phyloP scores from a whole-genome alignment of 53 echinoderm and acorn worm species.

The Henricia sp. region DNA sequence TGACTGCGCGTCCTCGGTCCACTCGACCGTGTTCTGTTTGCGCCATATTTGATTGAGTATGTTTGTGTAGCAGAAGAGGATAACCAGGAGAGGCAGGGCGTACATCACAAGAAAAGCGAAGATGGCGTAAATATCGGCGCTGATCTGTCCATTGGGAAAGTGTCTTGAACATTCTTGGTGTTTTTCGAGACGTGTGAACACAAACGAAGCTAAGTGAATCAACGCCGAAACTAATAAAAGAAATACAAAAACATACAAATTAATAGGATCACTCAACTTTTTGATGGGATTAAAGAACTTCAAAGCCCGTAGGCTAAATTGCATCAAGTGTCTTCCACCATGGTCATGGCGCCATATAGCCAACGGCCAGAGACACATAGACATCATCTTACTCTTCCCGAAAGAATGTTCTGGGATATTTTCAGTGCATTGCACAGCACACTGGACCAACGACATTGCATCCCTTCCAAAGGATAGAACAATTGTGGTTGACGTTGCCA shows the following conservation, averaged over 20 bases:
- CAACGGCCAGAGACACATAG: too few relatives aligned
- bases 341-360: too few relatives aligned
- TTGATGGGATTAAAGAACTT: too few relatives aligned
- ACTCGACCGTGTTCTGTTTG: conserved; percentile 40
- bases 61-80: conserved; percentile 78
- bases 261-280: too few relatives aligned
- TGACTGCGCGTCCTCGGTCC: conserved; percentile 80
- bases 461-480: too few relatives aligned
- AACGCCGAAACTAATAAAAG: conserved; percentile 46
- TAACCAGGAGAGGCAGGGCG: conserved; percentile 67
- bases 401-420: too few relatives aligned
- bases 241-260: conserved; percentile 18
- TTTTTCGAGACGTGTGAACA: conserved; percentile 27
- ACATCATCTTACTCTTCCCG: too few relatives aligned
- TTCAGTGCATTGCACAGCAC: too few relatives aligned
- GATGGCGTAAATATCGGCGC: conserved; percentile 53
- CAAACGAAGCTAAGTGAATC: conserved; percentile 44
- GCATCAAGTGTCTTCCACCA: too few relatives aligned
- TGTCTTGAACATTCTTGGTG: conserved; percentile 24
- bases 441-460: too few relatives aligned
- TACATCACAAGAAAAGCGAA: conserved; percentile 73
- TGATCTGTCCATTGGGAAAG: conserved; percentile 42
- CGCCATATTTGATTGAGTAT: conserved; percentile 83
- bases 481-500: too few relatives aligned
- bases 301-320: too few relatives aligned